A percentile compares a stretch with the other conserved stretches of the same genome.
Conservation (phyloP, 2,888 invertebrate species). For the Octodonta nipae region DNA sequence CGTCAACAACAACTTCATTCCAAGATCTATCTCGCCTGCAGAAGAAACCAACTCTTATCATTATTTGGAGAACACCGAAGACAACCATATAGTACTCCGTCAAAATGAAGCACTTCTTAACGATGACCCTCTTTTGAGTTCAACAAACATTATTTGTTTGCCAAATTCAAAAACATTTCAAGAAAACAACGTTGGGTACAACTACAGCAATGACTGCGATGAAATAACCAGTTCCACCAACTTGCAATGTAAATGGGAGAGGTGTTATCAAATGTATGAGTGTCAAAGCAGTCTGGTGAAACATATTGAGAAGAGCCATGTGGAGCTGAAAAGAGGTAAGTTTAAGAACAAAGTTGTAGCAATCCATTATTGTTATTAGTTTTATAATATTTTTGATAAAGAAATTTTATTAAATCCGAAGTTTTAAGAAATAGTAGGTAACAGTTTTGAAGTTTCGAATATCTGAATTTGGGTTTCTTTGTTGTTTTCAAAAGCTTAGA, state of each 20-base stretch:
- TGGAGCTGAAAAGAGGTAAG: conserved; percentile 64
- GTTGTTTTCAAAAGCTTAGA: too few species aligned
- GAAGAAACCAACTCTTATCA: conserved; percentile 8
- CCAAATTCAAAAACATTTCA: conserved; percentile 3
- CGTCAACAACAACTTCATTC: conserved; percentile 20
- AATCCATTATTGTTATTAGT: too few species aligned
- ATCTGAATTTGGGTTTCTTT: too few species aligned
- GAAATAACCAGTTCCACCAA: conserved; percentile 15
- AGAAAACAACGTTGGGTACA: conserved; percentile 1
- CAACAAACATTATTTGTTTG: conserved; percentile 16
- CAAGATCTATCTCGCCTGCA: conserved; percentile 6
- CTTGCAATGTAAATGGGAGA: conserved; percentile 68
- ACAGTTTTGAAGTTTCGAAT: too few species aligned
- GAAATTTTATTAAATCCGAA: too few species aligned
- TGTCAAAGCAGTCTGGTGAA: conserved; percentile 67
- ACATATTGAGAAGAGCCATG: conserved; percentile 76
- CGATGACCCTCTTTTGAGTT: conserved; percentile 28
- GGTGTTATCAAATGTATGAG: conserved; percentile 66
- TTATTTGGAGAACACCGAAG: conserved; percentile 10
- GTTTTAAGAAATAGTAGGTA: too few species aligned
- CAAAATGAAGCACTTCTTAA: conserved; percentile 34
- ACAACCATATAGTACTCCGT: conserved; percentile 36
- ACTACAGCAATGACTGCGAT: conserved; percentile 17
- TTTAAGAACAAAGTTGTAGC: too few species aligned
- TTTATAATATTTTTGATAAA: too few species aligned